These are phyloP conservation scores for Akabosia matsudoensis DNA, from an alignment of 1,140 invertebrate genomes.

Conservation along the genomic window DNA sequence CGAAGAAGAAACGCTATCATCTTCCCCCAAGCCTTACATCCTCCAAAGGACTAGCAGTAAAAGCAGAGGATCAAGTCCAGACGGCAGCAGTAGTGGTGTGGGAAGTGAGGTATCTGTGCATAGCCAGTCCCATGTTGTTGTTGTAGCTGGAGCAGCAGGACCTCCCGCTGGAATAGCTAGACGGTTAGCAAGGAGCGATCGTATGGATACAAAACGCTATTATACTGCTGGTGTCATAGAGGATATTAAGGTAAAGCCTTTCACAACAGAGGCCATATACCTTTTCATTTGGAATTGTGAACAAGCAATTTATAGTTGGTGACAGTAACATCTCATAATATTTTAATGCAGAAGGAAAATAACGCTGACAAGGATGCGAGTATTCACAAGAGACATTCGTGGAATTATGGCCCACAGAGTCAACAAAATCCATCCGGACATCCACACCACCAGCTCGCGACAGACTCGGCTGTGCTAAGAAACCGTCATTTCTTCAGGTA, in stretches of 20 bases:
- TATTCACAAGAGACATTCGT: slow-evolving; percentile 65
- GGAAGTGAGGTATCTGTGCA: slow-evolving; percentile 37
- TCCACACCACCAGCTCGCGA: slow-evolving; percentile 28
- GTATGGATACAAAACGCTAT: slow-evolving; percentile 57
- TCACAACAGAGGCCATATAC: neutral
- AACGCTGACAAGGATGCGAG: slow-evolving; percentile 54
- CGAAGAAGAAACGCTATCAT: neutral
- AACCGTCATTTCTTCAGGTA: slow-evolving; percentile 58
- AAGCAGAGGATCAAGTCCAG: neutral
- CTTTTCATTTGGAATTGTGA: neutral
- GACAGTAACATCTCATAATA: neutral
- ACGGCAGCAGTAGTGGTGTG: neutral
- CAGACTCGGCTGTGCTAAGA: slow-evolving; percentile 45
- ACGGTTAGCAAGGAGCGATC: slow-evolving; percentile 56
- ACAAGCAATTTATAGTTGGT: neutral
- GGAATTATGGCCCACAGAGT: slow-evolving; percentile 59
- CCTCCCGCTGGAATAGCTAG: slow-evolving; percentile 48
- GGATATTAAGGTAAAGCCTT: slow-evolving; percentile 58
- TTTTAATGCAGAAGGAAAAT: slow-evolving; percentile 54
- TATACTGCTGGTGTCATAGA: slow-evolving; percentile 66
- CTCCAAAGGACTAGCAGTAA: neutral
- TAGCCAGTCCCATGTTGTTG: slow-evolving; percentile 42
- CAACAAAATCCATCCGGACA: slow-evolving; percentile 38
- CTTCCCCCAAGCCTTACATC: neutral
- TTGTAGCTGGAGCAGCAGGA: slow-evolving; percentile 19